Conservation (phyloP, 2,888 invertebrate species). For the Hydriomena furcata region DNA sequence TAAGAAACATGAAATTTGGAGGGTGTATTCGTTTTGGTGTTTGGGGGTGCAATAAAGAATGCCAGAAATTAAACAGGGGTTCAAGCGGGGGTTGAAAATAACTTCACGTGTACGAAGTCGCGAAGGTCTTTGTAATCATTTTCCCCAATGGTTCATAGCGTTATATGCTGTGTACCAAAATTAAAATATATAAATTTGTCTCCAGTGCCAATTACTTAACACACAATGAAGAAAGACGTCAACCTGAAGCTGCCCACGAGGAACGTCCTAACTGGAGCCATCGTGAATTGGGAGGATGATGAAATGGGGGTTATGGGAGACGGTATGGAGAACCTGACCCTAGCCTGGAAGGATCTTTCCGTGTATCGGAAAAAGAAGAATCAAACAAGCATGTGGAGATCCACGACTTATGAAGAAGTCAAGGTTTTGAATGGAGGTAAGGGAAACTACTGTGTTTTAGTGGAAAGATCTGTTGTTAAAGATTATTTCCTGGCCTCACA, state of each 20-base stretch:
- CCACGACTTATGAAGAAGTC: conserved; percentile 74
- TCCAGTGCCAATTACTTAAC: conserved; percentile 62
- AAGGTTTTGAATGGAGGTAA: conserved; percentile 83
- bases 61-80: too few relatives aligned
- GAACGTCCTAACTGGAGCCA: conserved; percentile 71
- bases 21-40: too few relatives aligned
- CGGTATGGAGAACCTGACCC: conserved; percentile 66
- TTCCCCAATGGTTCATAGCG: too few relatives aligned
- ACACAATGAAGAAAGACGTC: conserved; percentile 56
- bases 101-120: too few relatives aligned
- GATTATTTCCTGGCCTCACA: too few relatives aligned
- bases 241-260: conserved; percentile 65
- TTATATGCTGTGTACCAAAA: too few relatives aligned
- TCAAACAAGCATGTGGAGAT: conserved; percentile 77
- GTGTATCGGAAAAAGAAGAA: conserved; percentile 76
- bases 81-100: too few relatives aligned
- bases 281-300: conserved; percentile 76
- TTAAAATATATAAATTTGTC: conserved; percentile 30
- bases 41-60: too few relatives aligned
- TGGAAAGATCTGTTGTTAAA: too few relatives aligned
- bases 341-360: conserved; percentile 81
- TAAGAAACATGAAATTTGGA: too few relatives aligned
- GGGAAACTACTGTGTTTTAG: too few relatives aligned
- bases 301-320: conserved; percentile 62
- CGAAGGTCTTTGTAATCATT: too few relatives aligned